A percentile compares a stretch with the other conserved stretches of the same genome.
phyloP scores from a whole-genome alignment of 2,797 vertebrate genomes.

The Mustela erminea region DNA sequence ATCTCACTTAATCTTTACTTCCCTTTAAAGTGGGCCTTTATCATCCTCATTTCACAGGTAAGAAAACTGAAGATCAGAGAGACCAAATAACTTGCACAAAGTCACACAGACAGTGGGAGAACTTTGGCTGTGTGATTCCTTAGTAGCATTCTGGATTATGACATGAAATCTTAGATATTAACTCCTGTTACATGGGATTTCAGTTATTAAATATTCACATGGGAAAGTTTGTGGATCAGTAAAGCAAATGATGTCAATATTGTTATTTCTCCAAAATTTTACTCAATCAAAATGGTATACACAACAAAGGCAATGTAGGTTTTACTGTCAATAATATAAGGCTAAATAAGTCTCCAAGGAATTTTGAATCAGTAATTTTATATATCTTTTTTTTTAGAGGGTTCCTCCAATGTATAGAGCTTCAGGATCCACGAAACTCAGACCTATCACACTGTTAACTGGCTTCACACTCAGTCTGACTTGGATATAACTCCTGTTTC shows the following conservation, averaged over 20 bases:
- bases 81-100: not conserved
- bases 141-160: conserved; percentile 33
- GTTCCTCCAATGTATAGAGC: not conserved
- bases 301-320: not conserved
- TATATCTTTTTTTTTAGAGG: not conserved
- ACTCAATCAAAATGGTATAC: not conserved
- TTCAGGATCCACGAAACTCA: not conserved
- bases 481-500: not conserved
- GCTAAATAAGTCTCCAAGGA: not conserved
- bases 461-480: not conserved
- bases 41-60: not conserved
- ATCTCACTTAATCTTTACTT: not conserved
- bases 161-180: not conserved
- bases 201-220: not conserved
- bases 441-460: not conserved
- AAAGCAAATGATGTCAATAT: not conserved
- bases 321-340: not conserved
- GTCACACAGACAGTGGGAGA: not conserved
- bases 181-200: not conserved
- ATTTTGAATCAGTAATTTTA: not conserved
- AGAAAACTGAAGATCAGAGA: not conserved
- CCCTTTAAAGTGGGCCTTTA: not conserved
- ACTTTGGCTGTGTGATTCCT: not conserved
- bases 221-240: not conserved
- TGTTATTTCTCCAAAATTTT: conserved; percentile 32